Evolutionary conservation across 1,140 invertebrate genomes (phyloP).

Genomic region (Ditylenchus dipsaci): DNA sequence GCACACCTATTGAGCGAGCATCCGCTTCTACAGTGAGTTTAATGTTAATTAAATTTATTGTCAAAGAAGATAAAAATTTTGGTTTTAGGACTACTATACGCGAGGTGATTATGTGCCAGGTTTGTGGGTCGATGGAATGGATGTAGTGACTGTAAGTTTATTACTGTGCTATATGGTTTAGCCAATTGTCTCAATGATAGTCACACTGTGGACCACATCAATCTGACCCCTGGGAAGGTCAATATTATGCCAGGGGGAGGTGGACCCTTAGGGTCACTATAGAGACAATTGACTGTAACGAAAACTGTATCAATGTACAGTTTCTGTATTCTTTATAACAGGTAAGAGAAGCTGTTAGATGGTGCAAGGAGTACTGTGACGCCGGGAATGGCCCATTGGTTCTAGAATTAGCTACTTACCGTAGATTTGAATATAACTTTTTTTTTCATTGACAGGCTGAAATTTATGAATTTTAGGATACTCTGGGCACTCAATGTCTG

Average conservation of each 20-base stretch:
- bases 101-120: conserved; percentile 91
- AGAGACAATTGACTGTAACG: no score
- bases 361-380: conserved; percentile 73
- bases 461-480: conserved; percentile 56
- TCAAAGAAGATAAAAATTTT: no score
- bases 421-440: conserved; percentile 9
- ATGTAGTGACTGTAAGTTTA: conserved; percentile 73
- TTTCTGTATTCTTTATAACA: no score
- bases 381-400: conserved; percentile 82
- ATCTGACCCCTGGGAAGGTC: no score
- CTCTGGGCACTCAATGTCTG: conserved; percentile 66
- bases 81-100: conserved; percentile 73
- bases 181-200: neutral
- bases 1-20: conserved; percentile 78
- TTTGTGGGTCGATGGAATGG: conserved; percentile 75
- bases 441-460: no score
- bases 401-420: conserved; percentile 79
- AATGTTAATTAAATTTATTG: no score
- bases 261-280: no score
- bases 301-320: no score
- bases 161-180: no score
- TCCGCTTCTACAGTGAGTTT: conserved; percentile 69
- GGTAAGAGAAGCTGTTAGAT: conserved; percentile 78
- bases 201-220: no score
- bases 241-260: no score